Evolutionary conservation across 2,797 vertebrate genomes (phyloP).

Genomic region (Hirundo rustica): DNA sequence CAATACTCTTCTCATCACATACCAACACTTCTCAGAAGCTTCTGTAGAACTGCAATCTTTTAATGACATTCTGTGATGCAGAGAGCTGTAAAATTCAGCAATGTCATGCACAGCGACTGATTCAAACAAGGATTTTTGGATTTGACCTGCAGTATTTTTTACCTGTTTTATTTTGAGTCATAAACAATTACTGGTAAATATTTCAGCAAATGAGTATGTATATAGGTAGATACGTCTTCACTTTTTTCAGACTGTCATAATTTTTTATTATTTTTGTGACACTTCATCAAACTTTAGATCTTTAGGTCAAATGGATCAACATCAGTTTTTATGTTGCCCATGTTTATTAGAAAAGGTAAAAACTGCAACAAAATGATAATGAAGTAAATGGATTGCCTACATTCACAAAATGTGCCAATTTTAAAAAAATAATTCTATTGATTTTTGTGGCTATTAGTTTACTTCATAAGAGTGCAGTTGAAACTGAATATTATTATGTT

Average conservation of each 20-base stretch:
- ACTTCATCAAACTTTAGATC: not conserved
- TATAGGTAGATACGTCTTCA: not conserved
- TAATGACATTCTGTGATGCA: not conserved
- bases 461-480: not conserved
- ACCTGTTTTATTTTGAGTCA: not conserved
- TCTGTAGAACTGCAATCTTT: not conserved
- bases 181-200: not conserved
- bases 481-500: not conserved
- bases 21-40: not conserved
- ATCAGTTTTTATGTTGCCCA: not conserved
- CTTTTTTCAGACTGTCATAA: not conserved
- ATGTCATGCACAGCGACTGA: fast-evolving
- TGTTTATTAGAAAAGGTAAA: not conserved
- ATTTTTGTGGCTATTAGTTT: not conserved
- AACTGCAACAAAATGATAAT: not conserved
- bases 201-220: not conserved
- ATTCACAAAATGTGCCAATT: not conserved
- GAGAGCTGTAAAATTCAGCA: not conserved
- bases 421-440: not conserved
- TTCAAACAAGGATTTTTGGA: not conserved
- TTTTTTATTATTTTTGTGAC: not conserved
- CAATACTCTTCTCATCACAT: fast-evolving
- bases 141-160: not conserved
- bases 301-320: not conserved
- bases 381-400: not conserved